A percentile compares a stretch with the other conserved stretches of the same genome.
Conservation (phyloP, 92 coral and sea anemone genomes). For the Palythoa caribaeorum region DNA sequence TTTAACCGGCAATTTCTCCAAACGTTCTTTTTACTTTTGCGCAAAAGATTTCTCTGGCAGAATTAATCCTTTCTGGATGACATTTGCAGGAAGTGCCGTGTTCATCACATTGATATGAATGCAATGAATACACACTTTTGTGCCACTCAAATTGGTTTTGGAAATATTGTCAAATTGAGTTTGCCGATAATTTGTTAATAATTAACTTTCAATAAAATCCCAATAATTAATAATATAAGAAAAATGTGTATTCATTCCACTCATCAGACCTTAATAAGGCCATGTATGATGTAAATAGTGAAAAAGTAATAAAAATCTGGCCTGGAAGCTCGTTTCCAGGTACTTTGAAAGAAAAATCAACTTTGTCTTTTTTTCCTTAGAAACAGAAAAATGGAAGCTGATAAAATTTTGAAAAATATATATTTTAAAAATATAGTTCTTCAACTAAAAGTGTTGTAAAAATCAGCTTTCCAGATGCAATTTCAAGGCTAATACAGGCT, state of each 20-base stretch:
- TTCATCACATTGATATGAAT: background rate
- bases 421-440: background rate
- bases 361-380: background rate
- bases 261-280: background rate
- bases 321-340: too few relatives aligned
- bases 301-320: background rate
- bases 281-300: background rate
- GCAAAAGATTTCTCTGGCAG: conserved; percentile 6
- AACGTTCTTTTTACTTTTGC: background rate
- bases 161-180: background rate
- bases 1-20: background rate
- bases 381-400: background rate
- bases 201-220: background rate
- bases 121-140: conserved; percentile 10
- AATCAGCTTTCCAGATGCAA: background rate
- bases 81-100: background rate
- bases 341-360: background rate
- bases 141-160: background rate
- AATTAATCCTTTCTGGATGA: conserved; percentile 13
- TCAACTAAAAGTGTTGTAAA: background rate
- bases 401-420: background rate
- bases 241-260: background rate
- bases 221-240: background rate
- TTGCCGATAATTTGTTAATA: background rate
- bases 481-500: background rate